Evolutionary conservation across 2,113 vertebrate species (phyloP).

Genomic region (Ptyas mucosa): DNA sequence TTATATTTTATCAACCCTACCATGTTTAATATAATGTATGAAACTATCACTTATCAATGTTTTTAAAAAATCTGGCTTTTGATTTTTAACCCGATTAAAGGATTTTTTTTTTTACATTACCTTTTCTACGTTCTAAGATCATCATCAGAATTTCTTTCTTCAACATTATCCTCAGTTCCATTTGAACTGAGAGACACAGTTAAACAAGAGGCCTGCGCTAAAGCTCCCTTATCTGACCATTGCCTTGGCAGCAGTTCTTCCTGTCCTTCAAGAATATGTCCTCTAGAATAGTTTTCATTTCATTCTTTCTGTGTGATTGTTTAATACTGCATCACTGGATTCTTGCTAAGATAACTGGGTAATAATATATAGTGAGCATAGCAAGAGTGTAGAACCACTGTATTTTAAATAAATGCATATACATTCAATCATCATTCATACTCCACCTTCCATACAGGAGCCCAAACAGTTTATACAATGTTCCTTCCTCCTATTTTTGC

Average conservation of each 20-base stretch:
- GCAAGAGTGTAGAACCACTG: background rate
- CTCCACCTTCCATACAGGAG: background rate
- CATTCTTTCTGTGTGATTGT: background rate
- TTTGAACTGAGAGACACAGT: background rate
- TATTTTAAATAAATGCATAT: background rate
- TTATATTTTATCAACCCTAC: background rate
- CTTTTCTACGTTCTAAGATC: background rate
- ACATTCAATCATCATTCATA: background rate
- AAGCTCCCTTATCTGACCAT: background rate
- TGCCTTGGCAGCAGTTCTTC: background rate
- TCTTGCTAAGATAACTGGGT: background rate
- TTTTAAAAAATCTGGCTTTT: background rate
- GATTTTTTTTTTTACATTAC: background rate
- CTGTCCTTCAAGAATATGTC: background rate
- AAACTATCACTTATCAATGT: background rate
- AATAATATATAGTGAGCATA: background rate
- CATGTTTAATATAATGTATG: background rate
- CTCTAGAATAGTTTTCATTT: background rate
- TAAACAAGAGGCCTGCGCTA: background rate
- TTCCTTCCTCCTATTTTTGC: background rate
- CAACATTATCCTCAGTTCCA: background rate
- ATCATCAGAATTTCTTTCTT: background rate
- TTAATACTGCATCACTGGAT: background rate
- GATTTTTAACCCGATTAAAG: background rate
- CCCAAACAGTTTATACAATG: background rate